These are phyloP conservation scores for Euproctis similis DNA, from an alignment of 2,888 invertebrate genomes.

Conservation along the genomic window DNA sequence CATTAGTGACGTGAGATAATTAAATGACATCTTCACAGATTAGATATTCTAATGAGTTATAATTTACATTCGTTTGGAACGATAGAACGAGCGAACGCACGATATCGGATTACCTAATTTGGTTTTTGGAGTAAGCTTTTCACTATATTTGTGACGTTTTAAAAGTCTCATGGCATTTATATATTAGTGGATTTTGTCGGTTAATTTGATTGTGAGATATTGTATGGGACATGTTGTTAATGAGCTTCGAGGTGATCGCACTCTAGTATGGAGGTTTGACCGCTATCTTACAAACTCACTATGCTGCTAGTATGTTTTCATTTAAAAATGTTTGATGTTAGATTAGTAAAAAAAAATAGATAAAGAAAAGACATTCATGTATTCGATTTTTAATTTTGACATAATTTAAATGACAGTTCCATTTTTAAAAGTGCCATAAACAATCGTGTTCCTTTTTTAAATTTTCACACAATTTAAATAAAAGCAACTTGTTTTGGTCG, in stretches of 20 bases:
- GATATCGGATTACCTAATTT: slow-evolving; percentile 9
- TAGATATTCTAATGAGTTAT: slow-evolving; percentile 9
- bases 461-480: too few species aligned
- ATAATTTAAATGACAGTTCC: too few species aligned
- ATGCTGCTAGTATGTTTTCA: too few species aligned
- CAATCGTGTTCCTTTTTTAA: too few species aligned
- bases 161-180: slow-evolving; percentile 2
- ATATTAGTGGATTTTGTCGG: slow-evolving; percentile 4
- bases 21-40: slow-evolving; percentile 11
- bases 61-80: slow-evolving; percentile 10
- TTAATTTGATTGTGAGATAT: slow-evolving; percentile 2
- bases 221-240: neutral
- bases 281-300: neutral
- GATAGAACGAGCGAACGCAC: too few species aligned
- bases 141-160: slow-evolving; percentile 4
- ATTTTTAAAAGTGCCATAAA: too few species aligned
- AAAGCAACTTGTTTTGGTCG: too few species aligned
- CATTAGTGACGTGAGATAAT: slow-evolving; percentile 8
- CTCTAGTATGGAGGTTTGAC: neutral
- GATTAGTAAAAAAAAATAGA: too few species aligned
- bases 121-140: slow-evolving; percentile 6
- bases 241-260: too few species aligned
- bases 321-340: too few species aligned
- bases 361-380: too few species aligned
- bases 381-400: too few species aligned